Evolutionary conservation across 2,113 vertebrate species (phyloP).

Genomic region (Dicerorhinus sumatrensis): DNA sequence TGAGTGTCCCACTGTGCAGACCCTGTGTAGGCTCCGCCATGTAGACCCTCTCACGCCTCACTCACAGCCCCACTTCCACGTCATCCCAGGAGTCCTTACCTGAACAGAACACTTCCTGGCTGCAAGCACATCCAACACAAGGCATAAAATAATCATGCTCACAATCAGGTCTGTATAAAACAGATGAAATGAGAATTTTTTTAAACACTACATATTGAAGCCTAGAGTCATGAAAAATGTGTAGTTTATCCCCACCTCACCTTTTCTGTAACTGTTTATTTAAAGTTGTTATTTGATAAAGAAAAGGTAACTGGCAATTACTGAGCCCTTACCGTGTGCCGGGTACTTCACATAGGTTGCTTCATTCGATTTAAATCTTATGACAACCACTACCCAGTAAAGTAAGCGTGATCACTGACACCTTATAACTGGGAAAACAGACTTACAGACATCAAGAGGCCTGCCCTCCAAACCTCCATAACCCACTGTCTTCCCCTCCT

Average conservation of each 20-base stretch:
- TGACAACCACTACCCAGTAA: background rate
- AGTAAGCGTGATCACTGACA: background rate
- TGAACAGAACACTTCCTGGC: background rate
- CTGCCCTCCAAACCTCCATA: background rate
- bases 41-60: background rate
- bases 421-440: background rate
- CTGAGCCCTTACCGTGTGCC: background rate
- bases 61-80: background rate
- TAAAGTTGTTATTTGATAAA: background rate
- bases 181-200: background rate
- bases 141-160: background rate
- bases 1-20: background rate
- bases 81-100: background rate
- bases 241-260: background rate
- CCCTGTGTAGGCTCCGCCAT: background rate
- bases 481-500: background rate
- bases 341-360: background rate
- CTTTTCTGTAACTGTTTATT: background rate
- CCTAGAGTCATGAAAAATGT: background rate
- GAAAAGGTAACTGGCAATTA: background rate
- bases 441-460: background rate
- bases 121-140: background rate
- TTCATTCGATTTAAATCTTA: conserved; percentile 28
- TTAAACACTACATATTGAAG: background rate
- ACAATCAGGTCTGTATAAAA: background rate